Percentiles rank a stretch among this genome's conserved stretches.
Evolutionary conservation across 1,140 invertebrate genomes (phyloP).

Genomic region (Listronotus oregonensis): DNA sequence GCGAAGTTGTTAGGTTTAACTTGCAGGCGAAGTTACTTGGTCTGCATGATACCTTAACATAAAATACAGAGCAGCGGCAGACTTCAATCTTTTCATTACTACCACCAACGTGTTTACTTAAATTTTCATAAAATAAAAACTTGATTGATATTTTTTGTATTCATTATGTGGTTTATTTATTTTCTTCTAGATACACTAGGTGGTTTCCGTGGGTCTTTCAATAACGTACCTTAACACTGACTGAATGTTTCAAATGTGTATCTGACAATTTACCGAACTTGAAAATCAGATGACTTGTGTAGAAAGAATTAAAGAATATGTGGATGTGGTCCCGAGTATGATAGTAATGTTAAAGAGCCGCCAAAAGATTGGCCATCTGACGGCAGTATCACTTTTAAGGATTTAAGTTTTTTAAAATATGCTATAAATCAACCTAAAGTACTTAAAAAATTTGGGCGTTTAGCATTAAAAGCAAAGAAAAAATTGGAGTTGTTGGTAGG

Average conservation of each 20-base stretch:
- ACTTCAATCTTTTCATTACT: no score
- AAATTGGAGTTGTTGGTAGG: constrained; percentile 66
- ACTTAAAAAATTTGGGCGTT: constrained; percentile 68
- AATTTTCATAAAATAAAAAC: no score
- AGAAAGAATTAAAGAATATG: constrained; percentile 77
- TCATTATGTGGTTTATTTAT: no score
- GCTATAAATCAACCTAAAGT: constrained; percentile 66
- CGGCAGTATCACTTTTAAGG: constrained; percentile 50
- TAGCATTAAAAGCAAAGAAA: constrained; percentile 65
- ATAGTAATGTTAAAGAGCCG: constrained; percentile 46
- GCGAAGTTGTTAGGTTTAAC: no score
- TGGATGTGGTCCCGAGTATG: constrained; percentile 69
- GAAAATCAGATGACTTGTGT: constrained; percentile 83
- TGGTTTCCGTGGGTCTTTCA: constrained; percentile 76
- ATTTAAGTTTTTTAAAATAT: constrained; percentile 71
- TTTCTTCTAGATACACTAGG: constrained; percentile 51
- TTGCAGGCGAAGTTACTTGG: no score
- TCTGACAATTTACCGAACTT: constrained; percentile 79
- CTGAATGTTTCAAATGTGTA: constrained; percentile 81
- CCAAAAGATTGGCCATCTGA: constrained; percentile 44
- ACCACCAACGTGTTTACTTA: no score
- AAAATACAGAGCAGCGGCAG: no score
- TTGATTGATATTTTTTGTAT: no score
- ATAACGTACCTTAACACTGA: constrained; percentile 79
- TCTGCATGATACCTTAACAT: no score